Conservation (phyloP, 2,113 vertebrate genomes). For the Pyxicephalus adspersus region DNA sequence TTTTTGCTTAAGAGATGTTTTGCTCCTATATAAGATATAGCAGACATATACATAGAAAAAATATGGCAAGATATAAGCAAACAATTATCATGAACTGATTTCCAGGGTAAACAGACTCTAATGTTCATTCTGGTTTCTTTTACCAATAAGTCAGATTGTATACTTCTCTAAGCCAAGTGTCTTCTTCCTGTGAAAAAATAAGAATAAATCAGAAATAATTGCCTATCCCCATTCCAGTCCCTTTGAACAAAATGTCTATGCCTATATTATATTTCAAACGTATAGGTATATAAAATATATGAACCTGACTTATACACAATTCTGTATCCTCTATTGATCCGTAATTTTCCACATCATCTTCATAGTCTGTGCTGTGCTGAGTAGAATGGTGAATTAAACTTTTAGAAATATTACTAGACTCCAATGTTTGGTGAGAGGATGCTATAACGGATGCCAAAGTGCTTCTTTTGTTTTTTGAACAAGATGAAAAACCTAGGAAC, state of each 20-base stretch:
- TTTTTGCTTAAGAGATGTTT: too few species aligned
- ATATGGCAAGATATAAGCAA: too few species aligned
- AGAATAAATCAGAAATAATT: background rate
- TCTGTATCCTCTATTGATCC: background rate
- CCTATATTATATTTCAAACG: too few species aligned
- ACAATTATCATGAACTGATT: too few species aligned
- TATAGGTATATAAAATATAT: background rate
- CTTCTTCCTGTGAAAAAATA: background rate
- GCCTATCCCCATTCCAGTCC: too few species aligned
- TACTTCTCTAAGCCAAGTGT: background rate
- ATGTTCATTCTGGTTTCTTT: background rate
- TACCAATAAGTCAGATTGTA: slow-evolving; percentile 6
- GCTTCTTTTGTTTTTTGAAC: background rate
- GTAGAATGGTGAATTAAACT: background rate
- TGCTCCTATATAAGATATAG: too few species aligned
- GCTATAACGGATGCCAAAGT: background rate
- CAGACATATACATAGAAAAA: too few species aligned
- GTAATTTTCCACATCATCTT: background rate
- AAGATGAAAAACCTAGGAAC: background rate
- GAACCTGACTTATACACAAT: background rate
- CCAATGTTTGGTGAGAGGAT: background rate
- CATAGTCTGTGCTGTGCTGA: background rate
- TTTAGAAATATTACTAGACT: background rate
- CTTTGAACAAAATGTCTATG: too few species aligned
- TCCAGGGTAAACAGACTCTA: too few species aligned